Conservation (phyloP, 1,140 invertebrate species). For the Drosophila takahashii region DNA sequence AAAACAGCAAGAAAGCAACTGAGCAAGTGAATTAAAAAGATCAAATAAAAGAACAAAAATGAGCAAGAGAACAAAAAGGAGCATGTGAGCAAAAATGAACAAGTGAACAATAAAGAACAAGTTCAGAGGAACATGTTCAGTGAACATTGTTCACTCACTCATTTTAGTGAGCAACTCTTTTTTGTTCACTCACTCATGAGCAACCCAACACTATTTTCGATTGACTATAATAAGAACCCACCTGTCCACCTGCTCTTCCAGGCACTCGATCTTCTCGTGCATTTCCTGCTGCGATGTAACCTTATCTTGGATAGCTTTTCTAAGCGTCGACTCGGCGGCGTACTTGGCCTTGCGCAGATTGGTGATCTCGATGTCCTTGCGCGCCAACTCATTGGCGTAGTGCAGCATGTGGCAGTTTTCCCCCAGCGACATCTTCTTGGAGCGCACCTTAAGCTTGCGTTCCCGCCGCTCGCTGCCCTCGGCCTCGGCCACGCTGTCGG, state of each 20-base stretch:
- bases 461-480: constrained; percentile 39
- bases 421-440: constrained; percentile 76
- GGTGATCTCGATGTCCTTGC: constrained; percentile 92
- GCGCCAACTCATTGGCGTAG: constrained; percentile 93
- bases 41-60: no score
- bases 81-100: no score
- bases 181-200: no score
- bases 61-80: no score
- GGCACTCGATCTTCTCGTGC: constrained; percentile 86
- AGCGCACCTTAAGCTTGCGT: constrained; percentile 73
- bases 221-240: constrained; percentile 40
- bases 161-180: no score
- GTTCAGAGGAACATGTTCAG: no score
- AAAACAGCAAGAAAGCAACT: no score
- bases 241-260: constrained; percentile 88
- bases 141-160: no score
- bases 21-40: no score
- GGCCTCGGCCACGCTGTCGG: constrained; percentile 58
- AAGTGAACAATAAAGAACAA: no score
- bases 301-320: constrained; percentile 88
- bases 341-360: constrained; percentile 90
- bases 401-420: constrained; percentile 90
- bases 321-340: constrained; percentile 88
- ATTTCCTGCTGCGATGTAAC: constrained; percentile 87
- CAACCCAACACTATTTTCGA: no score